Conservation (phyloP, 2,113 vertebrate genomes). For the Carollia perspicillata region DNA sequence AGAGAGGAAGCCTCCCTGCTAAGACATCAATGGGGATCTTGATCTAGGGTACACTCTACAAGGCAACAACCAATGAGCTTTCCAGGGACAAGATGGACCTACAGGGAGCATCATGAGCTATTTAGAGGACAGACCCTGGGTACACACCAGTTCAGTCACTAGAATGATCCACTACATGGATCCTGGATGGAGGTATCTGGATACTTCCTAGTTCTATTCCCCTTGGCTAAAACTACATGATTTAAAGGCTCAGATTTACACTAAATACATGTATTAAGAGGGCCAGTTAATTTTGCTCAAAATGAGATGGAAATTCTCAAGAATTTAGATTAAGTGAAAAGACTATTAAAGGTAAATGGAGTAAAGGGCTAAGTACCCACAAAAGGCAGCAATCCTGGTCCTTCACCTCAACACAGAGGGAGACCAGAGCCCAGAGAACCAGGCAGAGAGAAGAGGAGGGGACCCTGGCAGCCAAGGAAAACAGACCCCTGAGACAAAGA, state of each 20-base stretch:
- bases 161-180: background rate
- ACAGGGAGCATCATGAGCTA: background rate
- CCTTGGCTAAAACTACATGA: slow-evolving; percentile 9
- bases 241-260: slow-evolving; percentile 31
- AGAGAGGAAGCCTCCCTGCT: background rate
- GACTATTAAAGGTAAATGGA: background rate
- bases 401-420: background rate
- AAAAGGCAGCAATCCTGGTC: slow-evolving; percentile 42
- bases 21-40: background rate
- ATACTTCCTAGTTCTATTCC: background rate
- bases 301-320: background rate
- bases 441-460: background rate
- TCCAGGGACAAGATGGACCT: background rate
- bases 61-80: background rate
- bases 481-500: slow-evolving; percentile 72
- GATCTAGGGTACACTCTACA: background rate
- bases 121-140: background rate
- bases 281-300: slow-evolving; percentile 5
- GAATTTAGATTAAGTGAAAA: background rate
- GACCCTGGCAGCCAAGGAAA: slow-evolving; percentile 56
- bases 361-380: background rate
- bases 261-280: background rate
- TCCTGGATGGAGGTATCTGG: background rate
- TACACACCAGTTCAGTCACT: background rate
- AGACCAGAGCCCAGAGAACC: slow-evolving; percentile 42